These are phyloP conservation scores for Eueremaeus valkanovi DNA, from an alignment of 2,888 invertebrate species.

Conservation along the genomic window DNA sequence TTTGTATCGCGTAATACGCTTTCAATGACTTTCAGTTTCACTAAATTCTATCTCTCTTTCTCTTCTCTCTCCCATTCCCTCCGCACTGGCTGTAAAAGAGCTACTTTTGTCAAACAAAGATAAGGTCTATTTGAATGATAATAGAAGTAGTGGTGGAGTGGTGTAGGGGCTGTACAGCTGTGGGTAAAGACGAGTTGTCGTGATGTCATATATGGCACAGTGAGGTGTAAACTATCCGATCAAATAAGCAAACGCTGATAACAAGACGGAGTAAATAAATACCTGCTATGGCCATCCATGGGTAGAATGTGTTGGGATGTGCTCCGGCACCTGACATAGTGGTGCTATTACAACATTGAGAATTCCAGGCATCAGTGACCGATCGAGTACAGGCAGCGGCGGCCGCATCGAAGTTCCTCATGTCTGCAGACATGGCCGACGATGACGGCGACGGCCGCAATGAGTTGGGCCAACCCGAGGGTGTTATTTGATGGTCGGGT, in stretches of 20 bases:
- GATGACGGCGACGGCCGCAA: constrained; percentile 42
- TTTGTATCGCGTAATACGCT: background rate
- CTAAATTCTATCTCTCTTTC: constrained; percentile 34
- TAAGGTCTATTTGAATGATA: constrained; percentile 9
- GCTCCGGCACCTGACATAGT: constrained; percentile 56
- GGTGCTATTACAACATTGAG: constrained; percentile 50
- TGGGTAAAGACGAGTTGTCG: background rate
- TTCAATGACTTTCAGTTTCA: constrained; percentile 6
- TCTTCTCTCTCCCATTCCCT: constrained; percentile 32
- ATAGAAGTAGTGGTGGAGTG: constrained; percentile 10
- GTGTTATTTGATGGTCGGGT: constrained; percentile 45
- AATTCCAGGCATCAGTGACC: constrained; percentile 54
- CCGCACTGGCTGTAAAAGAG: background rate
- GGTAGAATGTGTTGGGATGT: constrained; percentile 89
- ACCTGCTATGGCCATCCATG: constrained; percentile 99
- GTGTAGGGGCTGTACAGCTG: background rate
- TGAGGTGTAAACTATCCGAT: background rate
- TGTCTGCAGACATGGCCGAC: constrained; percentile 43
- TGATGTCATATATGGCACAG: background rate
- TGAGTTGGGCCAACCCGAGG: constrained; percentile 41
- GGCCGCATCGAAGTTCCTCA: constrained; percentile 45
- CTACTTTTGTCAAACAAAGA: constrained; percentile 16
- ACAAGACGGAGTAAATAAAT: constrained; percentile 55
- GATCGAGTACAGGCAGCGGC: constrained; percentile 44
- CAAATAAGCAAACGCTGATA: background rate